Evolutionary conservation across 1,140 invertebrate species (phyloP).

Genomic region (Anthonomus grandis): DNA sequence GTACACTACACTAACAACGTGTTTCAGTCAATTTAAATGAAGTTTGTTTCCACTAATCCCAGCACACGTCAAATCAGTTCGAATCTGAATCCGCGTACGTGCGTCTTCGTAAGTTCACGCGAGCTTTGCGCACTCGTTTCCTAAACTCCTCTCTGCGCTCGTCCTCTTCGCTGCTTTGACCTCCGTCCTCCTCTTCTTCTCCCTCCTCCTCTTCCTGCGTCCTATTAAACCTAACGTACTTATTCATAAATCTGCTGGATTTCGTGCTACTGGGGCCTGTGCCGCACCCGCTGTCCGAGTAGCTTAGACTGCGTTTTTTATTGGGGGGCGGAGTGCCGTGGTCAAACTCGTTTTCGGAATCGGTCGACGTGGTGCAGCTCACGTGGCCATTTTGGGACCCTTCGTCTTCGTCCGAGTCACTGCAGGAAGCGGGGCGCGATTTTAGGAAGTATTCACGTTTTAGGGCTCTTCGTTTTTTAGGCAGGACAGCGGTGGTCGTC

Average conservation of each 20-base stretch:
- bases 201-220: constrained; percentile 49
- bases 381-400: constrained; percentile 2
- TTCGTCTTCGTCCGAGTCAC: constrained; percentile 15
- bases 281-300: constrained; percentile 42
- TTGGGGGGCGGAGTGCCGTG: constrained; percentile 31
- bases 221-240: constrained; percentile 23
- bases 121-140: constrained; percentile 54
- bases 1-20: too few species aligned
- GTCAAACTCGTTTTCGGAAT: constrained; percentile 39
- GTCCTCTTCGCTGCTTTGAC: constrained; percentile 44
- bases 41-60: too few species aligned
- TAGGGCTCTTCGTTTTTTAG: constrained; percentile 2
- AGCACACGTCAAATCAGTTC: too few species aligned
- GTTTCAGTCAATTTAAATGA: too few species aligned
- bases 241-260: constrained; percentile 9
- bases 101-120: constrained; percentile 54
- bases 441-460: neutral
- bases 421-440: neutral
- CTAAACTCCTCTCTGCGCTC: constrained; percentile 52
- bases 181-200: constrained; percentile 37
- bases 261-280: constrained; percentile 38
- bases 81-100: constrained; percentile 56
- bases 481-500: neutral
- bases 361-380: constrained; percentile 31
- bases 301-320: constrained; percentile 28